Evolutionary conservation across 2,888 invertebrate genomes (phyloP).

Genomic region (Drosophila paramelanica): DNA sequence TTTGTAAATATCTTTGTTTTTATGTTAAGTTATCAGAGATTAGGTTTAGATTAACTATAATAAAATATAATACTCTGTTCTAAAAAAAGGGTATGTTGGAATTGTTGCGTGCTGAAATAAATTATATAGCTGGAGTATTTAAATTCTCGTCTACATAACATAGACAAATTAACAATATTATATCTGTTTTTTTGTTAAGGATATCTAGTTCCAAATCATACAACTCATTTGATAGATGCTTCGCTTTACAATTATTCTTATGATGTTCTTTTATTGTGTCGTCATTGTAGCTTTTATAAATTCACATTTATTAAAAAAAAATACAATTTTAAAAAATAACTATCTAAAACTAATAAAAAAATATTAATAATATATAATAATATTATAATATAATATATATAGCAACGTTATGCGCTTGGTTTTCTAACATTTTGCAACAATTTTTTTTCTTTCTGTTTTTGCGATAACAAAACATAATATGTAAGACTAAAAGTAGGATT

Average conservation of each 20-base stretch:
- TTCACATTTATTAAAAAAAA: constrained; percentile 73
- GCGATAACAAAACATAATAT: constrained; percentile 57
- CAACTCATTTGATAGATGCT: neutral
- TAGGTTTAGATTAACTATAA: neutral
- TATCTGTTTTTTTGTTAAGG: too few species aligned
- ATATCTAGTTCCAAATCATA: too few species aligned
- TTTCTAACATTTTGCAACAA: constrained; percentile 71
- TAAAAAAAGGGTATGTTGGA: too few species aligned
- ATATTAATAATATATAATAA: constrained; percentile 64
- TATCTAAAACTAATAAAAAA: constrained; percentile 76
- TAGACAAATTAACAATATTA: too few species aligned
- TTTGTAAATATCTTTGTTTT: constrained; percentile 14
- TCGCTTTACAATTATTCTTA: constrained; percentile 63
- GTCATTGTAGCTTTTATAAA: constrained; percentile 69
- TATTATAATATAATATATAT: constrained; percentile 61
- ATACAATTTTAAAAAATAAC: constrained; percentile 78
- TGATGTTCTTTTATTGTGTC: constrained; percentile 66
- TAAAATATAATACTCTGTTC: neutral
- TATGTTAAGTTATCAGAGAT: constrained; percentile 16
- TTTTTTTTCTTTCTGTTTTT: constrained; percentile 37
- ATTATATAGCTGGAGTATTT: too few species aligned
- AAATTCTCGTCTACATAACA: too few species aligned
- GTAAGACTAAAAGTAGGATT: constrained; percentile 42
- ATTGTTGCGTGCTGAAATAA: too few species aligned
- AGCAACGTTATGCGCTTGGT: constrained; percentile 76